These are phyloP conservation scores for Silurus aristotelis DNA, from an alignment of 2,797 vertebrate genomes.

Conservation along the genomic window DNA sequence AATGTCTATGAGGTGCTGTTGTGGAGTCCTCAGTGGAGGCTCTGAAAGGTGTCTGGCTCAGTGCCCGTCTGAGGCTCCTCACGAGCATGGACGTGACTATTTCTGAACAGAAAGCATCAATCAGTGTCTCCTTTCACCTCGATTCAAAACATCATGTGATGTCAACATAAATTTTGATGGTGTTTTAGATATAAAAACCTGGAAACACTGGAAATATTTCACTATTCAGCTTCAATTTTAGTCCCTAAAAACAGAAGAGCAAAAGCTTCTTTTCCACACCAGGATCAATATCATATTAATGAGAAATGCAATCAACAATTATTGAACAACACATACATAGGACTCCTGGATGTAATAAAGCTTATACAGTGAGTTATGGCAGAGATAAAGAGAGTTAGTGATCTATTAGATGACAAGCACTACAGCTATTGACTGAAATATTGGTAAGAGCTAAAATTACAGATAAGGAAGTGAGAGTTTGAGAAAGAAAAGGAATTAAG, in stretches of 20 bases:
- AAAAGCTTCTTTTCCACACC: background rate
- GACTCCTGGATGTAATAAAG: background rate
- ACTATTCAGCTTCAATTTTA: background rate
- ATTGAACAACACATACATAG: background rate
- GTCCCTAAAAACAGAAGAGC: background rate
- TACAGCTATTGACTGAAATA: background rate
- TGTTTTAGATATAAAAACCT: slow-evolving; percentile 1
- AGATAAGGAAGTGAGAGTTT: background rate
- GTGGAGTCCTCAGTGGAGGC: slow-evolving; percentile 31
- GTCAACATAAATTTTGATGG: background rate
- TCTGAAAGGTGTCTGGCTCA: slow-evolving; percentile 30
- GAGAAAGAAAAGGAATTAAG: background rate
- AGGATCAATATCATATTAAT: background rate
- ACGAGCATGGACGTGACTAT: slow-evolving; percentile 24
- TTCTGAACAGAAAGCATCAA: slow-evolving; percentile 37
- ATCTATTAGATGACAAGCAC: background rate
- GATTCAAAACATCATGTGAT: slow-evolving; percentile 24
- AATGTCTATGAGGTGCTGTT: slow-evolving; percentile 14
- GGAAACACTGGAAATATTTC: background rate
- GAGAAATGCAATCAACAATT: background rate
- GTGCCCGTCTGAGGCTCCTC: slow-evolving; percentile 23
- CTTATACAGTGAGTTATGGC: background rate
- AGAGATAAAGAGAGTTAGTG: background rate
- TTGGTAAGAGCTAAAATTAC: background rate
- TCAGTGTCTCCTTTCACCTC: slow-evolving; percentile 9